Percentiles rank a stretch among this genome's conserved stretches.
phyloP scores from a whole-genome alignment of 2,113 vertebrate species.

The Chrysemys picta region DNA sequence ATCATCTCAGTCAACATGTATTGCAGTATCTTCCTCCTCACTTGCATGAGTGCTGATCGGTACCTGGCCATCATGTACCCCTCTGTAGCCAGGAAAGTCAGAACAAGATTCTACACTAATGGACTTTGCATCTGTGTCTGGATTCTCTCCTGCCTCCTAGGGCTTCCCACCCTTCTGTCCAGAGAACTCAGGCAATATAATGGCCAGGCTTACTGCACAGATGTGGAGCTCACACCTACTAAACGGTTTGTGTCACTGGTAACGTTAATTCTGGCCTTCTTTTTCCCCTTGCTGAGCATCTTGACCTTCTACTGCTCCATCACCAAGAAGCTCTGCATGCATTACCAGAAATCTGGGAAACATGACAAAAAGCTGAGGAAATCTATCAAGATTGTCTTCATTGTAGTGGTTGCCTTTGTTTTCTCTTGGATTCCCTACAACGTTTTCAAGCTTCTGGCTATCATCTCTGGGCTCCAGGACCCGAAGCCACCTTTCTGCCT shows the following conservation, averaged over 20 bases:
- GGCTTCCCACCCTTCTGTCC: slow-evolving; percentile 75
- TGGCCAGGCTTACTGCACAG: slow-evolving; percentile 72
- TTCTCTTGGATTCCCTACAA: slow-evolving; percentile 85
- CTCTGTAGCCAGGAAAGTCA: slow-evolving; percentile 39
- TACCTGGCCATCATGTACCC: slow-evolving; percentile 80
- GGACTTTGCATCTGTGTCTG: slow-evolving; percentile 73
- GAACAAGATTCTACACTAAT: slow-evolving; percentile 60
- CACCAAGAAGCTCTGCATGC: slow-evolving; percentile 75
- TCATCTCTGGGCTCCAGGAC: slow-evolving; percentile 62
- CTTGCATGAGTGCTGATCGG: slow-evolving; percentile 81
- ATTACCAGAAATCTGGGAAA: slow-evolving; percentile 76
- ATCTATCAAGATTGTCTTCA: slow-evolving; percentile 80
- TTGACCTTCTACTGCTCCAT: slow-evolving; percentile 82
- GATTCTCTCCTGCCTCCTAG: slow-evolving; percentile 78
- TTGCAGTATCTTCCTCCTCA: slow-evolving; percentile 81
- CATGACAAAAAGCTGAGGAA: slow-evolving; percentile 79
- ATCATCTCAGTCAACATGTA: slow-evolving; percentile 84
- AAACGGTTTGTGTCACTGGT: slow-evolving; percentile 58
- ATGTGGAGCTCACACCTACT: not conserved
- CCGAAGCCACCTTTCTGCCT: slow-evolving; percentile 12
- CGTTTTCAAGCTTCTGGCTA: slow-evolving; percentile 76
- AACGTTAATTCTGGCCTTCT: slow-evolving; percentile 78
- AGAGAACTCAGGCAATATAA: slow-evolving; percentile 65
- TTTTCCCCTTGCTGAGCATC: slow-evolving; percentile 78
- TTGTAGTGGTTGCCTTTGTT: slow-evolving; percentile 78